Evolutionary conservation across 2,797 vertebrate genomes (phyloP), one percentile per base, ranked within the genome.

Genomic region (Anolis apletophallus): DNA sequence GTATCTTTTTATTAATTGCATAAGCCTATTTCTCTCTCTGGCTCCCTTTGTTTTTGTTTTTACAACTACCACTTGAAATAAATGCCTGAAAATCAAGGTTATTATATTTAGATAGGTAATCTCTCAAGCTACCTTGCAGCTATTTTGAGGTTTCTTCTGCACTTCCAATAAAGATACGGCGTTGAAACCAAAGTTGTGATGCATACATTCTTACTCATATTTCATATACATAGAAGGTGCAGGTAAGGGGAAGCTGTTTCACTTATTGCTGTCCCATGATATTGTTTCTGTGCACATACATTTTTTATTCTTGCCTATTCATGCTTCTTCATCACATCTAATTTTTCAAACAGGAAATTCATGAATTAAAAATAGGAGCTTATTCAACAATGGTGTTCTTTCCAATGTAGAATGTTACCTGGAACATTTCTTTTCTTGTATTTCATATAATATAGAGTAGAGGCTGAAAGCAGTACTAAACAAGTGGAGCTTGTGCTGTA

Each of bases 1-100:
- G 98, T 97, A 88, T 88, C 90, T 83, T 85, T 91, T 36, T 92
- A 85, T 55, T 90, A 85, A 14, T n/a, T 85, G 23, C 67, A 50
- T 23, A 54, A 77, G 64, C 78, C 84, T 73, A 81, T 54, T 36
- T 55, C 12, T 80, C 36, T 46, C 26, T 12, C 61, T 19, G 36
- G 73, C 54, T 77, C 7, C 29, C 32, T 85, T 46, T 46, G 46
- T 8, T 46, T 46, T 46, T 46, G 46, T 46, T 46, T 46, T 46
- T 46, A 88, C 1, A 32, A 55, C 29, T 83, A 90, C 81, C n/a
- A 87, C 74, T 90, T 90, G 83, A 85, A 92, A 90, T 91, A 85
- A 91, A 88, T 81, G 50, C 92, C 91, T 91, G 88, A 87, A 78
- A 68, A 59, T 86, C 85, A 80, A 46, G 3, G 87, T 85, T 84